Base-by-base conservation (phyloP, 2,797 vertebrate species). In the Bucorvus abyssinicus region DNA sequence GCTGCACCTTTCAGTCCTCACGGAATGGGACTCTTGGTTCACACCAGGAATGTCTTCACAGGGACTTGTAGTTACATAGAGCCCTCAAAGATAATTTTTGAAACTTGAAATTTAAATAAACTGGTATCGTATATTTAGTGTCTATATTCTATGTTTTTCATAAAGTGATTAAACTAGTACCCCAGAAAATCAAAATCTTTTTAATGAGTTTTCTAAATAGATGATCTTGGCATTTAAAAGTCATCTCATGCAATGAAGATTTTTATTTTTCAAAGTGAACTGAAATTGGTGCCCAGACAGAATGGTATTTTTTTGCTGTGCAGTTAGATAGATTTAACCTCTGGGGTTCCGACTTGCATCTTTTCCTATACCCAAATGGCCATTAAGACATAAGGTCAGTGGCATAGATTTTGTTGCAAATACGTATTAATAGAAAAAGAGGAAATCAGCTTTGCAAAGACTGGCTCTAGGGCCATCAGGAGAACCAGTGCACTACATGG, bases 171-270 rank as follows among this genome's bases (percentile, higher is more conserved):
- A 75, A 36, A 36, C 14, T 47, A 50, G 75, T 38, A 82, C 60
- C 27, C 77, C 76, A 74, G 56, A 89, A 91, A 65, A 18, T 63
- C 38, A 81, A 65, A 80, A 56, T 40, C 2, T 38, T 77, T 87
- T 80, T 14, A 78, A 55, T 40, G 44, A 77, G 29, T 65, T 91
- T 91, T 91, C 65, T 81, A 67, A 93, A 63, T 55, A 73, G 19
- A 64, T 86, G 23, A 74, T 86, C 60, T 68, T 84, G 79, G 64
- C 79, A 84, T 91, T 93, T 95, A 78, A 88, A 94, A 91, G 57
- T 88, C 32, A 71, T 56, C 20, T 83, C 59, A 56, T 47, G 32
- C 60, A 76, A 79, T 68, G 83, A 71, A 78, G 27, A 26, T 47
- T 89, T 92, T 77, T 77, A 47, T 93, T 86, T 90, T 64, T 92